Evolutionary conservation across 2,113 vertebrate genomes (phyloP).

Genomic region (Erinaceus europaeus): DNA sequence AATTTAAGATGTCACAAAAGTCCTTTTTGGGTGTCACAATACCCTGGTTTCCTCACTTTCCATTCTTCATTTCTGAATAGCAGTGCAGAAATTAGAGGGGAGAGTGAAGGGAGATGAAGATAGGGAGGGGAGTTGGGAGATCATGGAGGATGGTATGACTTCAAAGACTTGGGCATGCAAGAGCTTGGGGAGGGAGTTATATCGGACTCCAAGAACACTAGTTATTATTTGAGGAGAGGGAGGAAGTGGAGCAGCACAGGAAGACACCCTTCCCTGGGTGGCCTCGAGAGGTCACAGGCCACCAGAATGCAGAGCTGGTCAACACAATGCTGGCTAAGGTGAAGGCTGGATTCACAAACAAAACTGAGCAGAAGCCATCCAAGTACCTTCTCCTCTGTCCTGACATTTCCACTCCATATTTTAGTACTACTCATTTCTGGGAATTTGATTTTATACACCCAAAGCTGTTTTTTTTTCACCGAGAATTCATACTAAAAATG

Average conservation of each 20-base stretch:
- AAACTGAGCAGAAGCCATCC: not conserved
- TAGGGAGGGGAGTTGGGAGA: not conserved
- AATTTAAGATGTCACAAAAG: not conserved
- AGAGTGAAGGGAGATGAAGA: not conserved
- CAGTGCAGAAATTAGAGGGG: not conserved
- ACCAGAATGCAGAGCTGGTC: not conserved
- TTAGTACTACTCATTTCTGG: not conserved
- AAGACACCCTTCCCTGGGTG: not conserved
- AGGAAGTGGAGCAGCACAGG: not conserved
- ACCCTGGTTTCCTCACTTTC: not conserved
- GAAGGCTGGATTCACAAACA: not conserved
- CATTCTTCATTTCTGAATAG: conserved; percentile 13
- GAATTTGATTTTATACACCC: not conserved
- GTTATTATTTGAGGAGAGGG: not conserved
- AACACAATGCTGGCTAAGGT: not conserved
- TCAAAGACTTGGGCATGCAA: not conserved
- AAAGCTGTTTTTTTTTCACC: conserved; percentile 23
- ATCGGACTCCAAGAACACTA: not conserved
- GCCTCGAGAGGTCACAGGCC: not conserved
- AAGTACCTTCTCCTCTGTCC: not conserved
- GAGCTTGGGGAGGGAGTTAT: not conserved
- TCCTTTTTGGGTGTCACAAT: not conserved
- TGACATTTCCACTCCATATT: not conserved
- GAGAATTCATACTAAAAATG: not conserved
- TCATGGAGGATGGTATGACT: fast-evolving